A percentile compares a stretch with the other conserved stretches of the same genome.
Evolutionary conservation across 2,113 vertebrate species (phyloP).

Genomic region (Origma solitaria): DNA sequence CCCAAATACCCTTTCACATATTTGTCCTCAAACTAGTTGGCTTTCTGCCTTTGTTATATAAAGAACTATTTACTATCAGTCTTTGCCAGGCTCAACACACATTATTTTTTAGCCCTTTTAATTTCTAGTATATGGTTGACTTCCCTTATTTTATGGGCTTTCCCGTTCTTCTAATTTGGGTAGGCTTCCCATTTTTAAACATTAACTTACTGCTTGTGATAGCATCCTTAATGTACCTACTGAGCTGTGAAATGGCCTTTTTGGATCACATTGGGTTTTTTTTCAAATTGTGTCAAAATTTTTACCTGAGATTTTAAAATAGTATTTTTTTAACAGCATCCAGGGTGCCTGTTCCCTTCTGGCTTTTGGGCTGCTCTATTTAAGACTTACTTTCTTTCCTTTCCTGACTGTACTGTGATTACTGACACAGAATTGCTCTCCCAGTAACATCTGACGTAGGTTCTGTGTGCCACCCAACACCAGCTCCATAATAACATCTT

Average conservation of each 20-base stretch:
- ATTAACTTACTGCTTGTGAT: neutral
- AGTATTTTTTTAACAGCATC: neutral
- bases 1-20: neutral
- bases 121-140: neutral
- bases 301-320: neutral
- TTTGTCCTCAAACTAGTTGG: neutral
- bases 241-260: neutral
- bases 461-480: neutral
- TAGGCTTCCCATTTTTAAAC: neutral
- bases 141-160: neutral
- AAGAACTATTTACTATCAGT: neutral
- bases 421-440: neutral
- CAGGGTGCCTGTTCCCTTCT: neutral
- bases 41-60: neutral
- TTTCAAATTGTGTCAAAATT: neutral
- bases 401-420: neutral
- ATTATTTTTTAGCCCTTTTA: neutral
- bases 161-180: neutral
- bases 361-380: neutral
- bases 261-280: neutral
- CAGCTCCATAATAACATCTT: neutral
- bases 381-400: neutral
- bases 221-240: neutral
- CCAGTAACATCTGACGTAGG: neutral
- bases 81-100: neutral